These are phyloP conservation scores for Chironomus tentans DNA, from an alignment of 2,888 invertebrate genomes.

Conservation along the genomic window DNA sequence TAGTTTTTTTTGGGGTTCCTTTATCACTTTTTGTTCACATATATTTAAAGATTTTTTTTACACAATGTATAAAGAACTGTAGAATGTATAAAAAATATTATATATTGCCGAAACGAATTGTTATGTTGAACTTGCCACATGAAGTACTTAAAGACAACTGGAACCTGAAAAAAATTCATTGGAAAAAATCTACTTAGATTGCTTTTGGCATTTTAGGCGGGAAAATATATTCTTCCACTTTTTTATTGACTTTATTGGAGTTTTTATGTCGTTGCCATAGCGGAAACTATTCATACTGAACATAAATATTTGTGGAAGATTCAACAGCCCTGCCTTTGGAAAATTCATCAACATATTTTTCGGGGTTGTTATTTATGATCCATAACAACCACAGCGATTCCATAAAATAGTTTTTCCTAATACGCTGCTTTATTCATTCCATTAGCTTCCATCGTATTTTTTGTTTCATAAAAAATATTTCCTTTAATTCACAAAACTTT, in stretches of 20 bases:
- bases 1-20: neutral
- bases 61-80: neutral
- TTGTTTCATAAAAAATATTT: too few relatives aligned
- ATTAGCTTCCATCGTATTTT: too few relatives aligned
- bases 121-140: conserved; percentile 11
- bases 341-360: neutral
- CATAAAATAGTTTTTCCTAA: too few relatives aligned
- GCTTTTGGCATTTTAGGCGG: neutral
- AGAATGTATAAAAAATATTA: neutral
- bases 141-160: conserved; percentile 22
- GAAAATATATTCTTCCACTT: neutral
- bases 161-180: neutral
- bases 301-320: neutral
- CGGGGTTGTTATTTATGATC: neutral
- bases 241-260: neutral
- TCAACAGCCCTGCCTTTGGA: neutral
- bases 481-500: too few relatives aligned
- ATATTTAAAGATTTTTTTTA: neutral
- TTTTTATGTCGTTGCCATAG: neutral
- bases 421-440: too few relatives aligned
- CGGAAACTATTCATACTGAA: neutral
- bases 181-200: neutral
- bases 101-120: neutral
- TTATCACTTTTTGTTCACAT: neutral
- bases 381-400: neutral